Conservation (phyloP, 2,888 invertebrate genomes). For the Icerya purchasi region DNA sequence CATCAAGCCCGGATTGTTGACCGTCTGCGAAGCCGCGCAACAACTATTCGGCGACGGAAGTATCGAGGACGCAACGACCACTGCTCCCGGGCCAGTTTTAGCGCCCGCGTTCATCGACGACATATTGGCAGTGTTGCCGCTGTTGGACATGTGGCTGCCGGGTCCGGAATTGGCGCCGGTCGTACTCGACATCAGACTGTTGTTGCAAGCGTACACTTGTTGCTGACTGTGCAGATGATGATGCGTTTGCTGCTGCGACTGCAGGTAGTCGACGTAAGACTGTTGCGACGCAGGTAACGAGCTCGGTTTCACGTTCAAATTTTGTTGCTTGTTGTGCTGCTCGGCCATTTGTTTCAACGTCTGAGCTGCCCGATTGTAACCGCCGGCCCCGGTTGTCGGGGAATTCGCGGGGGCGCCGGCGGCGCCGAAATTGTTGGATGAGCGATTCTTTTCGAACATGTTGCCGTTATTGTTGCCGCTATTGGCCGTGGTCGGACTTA, state of each 20-base stretch:
- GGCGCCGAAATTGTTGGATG: not conserved
- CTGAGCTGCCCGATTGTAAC: slow-evolving; percentile 54
- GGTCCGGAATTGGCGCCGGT: not conserved
- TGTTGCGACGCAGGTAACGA: not conserved
- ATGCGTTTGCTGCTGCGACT: not conserved
- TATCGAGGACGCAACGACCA: not conserved
- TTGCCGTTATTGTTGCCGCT: not conserved
- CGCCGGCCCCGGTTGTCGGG: slow-evolving; percentile 1
- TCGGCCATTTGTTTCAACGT: slow-evolving; percentile 93
- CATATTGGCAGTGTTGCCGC: not conserved
- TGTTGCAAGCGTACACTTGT: not conserved
- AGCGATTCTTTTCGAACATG: not conserved
- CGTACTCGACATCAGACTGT: not conserved
- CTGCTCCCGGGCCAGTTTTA: not conserved
- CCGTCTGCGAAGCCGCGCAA: not conserved
- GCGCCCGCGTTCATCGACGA: not conserved
- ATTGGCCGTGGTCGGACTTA: not conserved
- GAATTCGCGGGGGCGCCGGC: not conserved
- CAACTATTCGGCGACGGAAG: not conserved
- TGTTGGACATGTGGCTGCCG: not conserved
- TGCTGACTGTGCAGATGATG: not conserved
- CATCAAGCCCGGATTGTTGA: not conserved
- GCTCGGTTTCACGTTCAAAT: not conserved
- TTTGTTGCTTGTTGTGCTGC: slow-evolving; percentile 37
- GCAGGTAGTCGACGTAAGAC: not conserved